A percentile compares a stretch with the other conserved stretches of the same genome.
phyloP scores from a whole-genome alignment of 2,113 vertebrate genomes.

The Corythornis vintsioides region DNA sequence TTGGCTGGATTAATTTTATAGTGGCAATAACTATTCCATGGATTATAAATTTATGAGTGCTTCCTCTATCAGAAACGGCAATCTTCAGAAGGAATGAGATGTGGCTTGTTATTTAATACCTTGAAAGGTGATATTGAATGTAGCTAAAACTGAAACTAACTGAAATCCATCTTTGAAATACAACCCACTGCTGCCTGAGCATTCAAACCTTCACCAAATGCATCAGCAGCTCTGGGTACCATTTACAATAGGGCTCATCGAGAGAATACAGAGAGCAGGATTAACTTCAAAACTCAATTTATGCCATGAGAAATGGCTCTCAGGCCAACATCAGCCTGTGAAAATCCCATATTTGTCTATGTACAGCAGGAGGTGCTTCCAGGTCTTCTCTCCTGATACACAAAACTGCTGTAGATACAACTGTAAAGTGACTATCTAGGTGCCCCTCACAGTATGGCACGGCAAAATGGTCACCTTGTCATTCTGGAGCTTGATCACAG shows the following conservation, averaged over 20 bases:
- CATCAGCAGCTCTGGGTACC: background rate
- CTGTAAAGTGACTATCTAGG: background rate
- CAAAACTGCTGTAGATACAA: background rate
- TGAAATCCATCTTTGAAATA: background rate
- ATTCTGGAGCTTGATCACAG: background rate
- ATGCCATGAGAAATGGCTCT: background rate
- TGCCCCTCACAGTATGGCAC: background rate
- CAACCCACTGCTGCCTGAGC: background rate
- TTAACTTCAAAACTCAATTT: background rate
- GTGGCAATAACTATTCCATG: background rate
- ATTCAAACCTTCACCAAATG: background rate
- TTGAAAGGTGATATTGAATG: background rate
- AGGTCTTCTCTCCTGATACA: background rate
- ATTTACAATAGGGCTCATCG: background rate
- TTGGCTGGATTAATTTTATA: background rate
- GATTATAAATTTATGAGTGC: background rate
- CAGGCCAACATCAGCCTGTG: background rate
- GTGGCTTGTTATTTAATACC: background rate
- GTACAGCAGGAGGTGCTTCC: background rate
- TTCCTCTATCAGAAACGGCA: constrained; percentile 3
- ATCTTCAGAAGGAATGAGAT: background rate
- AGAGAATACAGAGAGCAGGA: background rate
- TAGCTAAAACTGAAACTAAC: background rate
- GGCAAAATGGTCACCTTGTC: background rate
- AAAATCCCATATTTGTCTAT: background rate